Base-by-base conservation (phyloP, 2,797 vertebrate species). In the Hippocampus kuda region DNA sequence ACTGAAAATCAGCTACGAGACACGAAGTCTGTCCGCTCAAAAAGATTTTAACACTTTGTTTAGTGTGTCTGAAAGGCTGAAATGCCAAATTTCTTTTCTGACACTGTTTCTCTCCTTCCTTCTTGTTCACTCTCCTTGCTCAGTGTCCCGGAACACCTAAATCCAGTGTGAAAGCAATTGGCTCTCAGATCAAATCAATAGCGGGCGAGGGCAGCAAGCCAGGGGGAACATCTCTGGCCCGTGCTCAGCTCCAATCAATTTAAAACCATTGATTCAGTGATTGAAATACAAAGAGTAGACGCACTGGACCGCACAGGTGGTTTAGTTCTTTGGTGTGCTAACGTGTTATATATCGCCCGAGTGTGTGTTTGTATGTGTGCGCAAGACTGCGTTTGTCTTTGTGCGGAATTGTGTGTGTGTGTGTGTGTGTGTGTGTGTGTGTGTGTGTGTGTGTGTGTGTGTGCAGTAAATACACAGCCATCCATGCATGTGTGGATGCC, bases 101-200 rank as follows among this genome's bases (percentile, higher is more conserved):
- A 54, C 69, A 34, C 38, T 49, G 26, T 49, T 48, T 66, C 62
- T 38, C 24, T 26, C 53, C 20, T 65, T 64, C 42, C 5, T 67
- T 66, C 70, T 27, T 3, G 70, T 68, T 74, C 75, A 69, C 71
- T 73, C 66, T 63, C 76, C 70, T 59, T 87, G 88, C 81, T 85
- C 81, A 79, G 72, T 84, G 81, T 85, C 76, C 84, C 77, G 81
- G 81, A 90, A 90, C 85, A 83, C 86, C 85, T 87, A 90, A 89
- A 89, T 91, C 88, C 88, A 90, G 88, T 89, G 88, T 89, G 90
- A 90, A 90, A 88, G 88, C 87, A 89, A 89, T 89, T 89, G 88
- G 86, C 88, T 88, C 83, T 87, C 86, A 88, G 86, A 89, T 89
- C 81, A 82, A 88, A 90, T 90, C 90, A 85, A 90, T 91, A 87